phyloP scores from a whole-genome alignment of 2,888 invertebrate species.

The Tribolium freemani region DNA sequence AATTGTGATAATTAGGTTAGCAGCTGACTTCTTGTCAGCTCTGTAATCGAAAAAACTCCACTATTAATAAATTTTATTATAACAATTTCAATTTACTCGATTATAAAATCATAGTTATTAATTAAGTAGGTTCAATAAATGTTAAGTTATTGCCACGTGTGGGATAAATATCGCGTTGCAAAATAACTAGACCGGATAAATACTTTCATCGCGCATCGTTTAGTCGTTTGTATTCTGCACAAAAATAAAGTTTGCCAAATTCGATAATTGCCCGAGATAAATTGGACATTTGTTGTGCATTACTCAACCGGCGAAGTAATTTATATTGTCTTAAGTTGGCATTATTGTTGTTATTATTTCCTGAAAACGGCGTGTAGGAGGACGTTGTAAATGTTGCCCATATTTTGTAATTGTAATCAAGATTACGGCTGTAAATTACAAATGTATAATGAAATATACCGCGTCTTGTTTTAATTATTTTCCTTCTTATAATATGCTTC shows the following conservation, averaged over 20 bases:
- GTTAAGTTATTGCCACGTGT: not conserved
- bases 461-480: conserved; percentile 54
- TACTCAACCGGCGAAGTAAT: conserved; percentile 62
- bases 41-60: not conserved
- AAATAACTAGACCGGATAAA: not conserved
- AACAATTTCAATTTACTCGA: not conserved
- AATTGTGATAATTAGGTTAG: not conserved
- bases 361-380: conserved; percentile 65
- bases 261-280: conserved; percentile 65
- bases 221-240: not conserved
- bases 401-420: conserved; percentile 68
- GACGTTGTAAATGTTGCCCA: conserved; percentile 66
- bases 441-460: conserved; percentile 59
- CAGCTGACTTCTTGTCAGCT: not conserved
- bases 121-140: not conserved
- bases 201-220: not conserved
- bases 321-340: conserved; percentile 66
- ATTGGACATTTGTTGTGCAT: conserved; percentile 65
- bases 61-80: not conserved
- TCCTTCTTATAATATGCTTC: conserved; percentile 46
- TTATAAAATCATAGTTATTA: not conserved
- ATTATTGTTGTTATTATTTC: conserved; percentile 66
- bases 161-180: not conserved
- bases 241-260: conserved; percentile 15
- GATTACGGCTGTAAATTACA: conserved; percentile 64